Evolutionary conservation across 2,113 vertebrate species (phyloP).

Genomic region (Ceratotherium simum): DNA sequence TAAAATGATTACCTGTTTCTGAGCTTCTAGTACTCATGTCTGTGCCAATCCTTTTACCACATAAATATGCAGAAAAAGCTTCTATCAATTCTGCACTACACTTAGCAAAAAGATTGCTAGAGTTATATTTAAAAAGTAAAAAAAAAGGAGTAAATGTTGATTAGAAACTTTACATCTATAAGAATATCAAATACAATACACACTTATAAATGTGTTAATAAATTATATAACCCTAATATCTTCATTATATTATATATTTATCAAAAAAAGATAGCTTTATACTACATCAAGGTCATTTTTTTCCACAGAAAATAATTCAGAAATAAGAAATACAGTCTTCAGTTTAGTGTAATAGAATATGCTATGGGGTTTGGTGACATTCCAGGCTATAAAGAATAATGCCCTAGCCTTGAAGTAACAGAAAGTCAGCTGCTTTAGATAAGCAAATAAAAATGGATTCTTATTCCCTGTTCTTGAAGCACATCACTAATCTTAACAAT

Average conservation of each 20-base stretch:
- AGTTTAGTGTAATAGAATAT: background rate
- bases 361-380: background rate
- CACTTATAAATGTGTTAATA: background rate
- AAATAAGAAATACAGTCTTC: background rate
- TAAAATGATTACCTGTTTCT: background rate
- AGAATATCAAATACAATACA: background rate
- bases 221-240: background rate
- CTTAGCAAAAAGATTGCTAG: background rate
- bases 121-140: background rate
- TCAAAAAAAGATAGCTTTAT: background rate
- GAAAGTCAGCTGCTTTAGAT: background rate
- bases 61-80: background rate
- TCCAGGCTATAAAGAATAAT: background rate
- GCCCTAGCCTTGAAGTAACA: background rate
- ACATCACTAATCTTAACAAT: background rate
- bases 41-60: background rate
- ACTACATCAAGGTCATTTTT: background rate
- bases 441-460: conserved; percentile 20
- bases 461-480: background rate
- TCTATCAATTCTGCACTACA: background rate
- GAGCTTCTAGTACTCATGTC: background rate
- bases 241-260: background rate
- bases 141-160: background rate
- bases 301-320: background rate
- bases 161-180: background rate